These are phyloP conservation scores for Cheilosia grossa DNA, from an alignment of 2,888 invertebrate genomes.

Conservation along the genomic window DNA sequence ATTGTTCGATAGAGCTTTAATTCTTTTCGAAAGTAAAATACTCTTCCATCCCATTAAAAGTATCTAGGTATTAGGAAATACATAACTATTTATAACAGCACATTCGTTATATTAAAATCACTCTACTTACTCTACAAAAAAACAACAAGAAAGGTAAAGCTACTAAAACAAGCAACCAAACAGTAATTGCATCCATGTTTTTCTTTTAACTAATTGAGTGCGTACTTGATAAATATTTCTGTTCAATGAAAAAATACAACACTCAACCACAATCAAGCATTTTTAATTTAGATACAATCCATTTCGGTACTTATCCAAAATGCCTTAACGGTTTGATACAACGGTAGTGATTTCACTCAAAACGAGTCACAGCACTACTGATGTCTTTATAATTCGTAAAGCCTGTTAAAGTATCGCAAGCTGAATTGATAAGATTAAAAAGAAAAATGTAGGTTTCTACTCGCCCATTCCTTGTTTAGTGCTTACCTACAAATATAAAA, in stretches of 20 bases:
- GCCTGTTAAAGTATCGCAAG: slow-evolving; percentile 18
- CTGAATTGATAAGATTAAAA: slow-evolving; percentile 62
- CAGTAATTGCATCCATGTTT: slow-evolving; percentile 50
- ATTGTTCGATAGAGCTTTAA: slow-evolving; percentile 23
- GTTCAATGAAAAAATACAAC: not conserved
- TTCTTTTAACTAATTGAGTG: not conserved
- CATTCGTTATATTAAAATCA: not conserved
- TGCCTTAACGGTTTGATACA: not conserved
- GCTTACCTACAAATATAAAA: not conserved
- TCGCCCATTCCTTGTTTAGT: not conserved
- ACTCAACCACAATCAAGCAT: slow-evolving; percentile 30
- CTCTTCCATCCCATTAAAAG: slow-evolving; percentile 51
- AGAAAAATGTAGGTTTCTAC: not conserved
- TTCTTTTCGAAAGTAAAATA: slow-evolving; percentile 19
- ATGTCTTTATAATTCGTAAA: slow-evolving; percentile 27
- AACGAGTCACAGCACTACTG: slow-evolving; percentile 17
- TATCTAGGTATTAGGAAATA: slow-evolving; percentile 27
- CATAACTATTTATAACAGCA: not conserved
- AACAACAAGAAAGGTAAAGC: slow-evolving; percentile 48
- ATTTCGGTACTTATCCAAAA: not conserved
- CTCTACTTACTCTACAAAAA: slow-evolving; percentile 41
- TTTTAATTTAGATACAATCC: slow-evolving; percentile 26
- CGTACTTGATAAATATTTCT: not conserved
- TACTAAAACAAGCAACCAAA: slow-evolving; percentile 56
- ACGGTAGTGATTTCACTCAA: not conserved